Percentiles rank a stretch among this genome's conserved stretches.
phyloP scores from a whole-genome alignment of 2,888 invertebrate species.

The Ormyrus labotus region DNA sequence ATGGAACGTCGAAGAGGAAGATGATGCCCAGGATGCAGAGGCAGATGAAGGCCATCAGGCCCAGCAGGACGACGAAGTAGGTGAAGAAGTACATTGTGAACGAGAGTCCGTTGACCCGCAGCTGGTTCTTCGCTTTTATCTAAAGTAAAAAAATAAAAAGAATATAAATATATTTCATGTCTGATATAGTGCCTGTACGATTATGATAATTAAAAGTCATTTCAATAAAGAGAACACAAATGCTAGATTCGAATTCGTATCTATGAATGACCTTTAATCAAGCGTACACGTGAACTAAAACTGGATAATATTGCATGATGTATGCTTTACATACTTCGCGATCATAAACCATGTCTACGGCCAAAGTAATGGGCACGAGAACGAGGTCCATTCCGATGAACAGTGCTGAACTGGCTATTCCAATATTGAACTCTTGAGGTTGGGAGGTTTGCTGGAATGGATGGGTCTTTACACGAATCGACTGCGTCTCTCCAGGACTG shows the following conservation, averaged over 20 bases:
- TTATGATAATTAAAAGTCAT: too few relatives aligned
- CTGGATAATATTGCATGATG: neutral
- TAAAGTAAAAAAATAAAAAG: slow-evolving; percentile 72
- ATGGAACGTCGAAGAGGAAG: slow-evolving; percentile 83
- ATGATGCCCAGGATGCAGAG: slow-evolving; percentile 81
- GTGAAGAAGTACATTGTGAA: slow-evolving; percentile 86
- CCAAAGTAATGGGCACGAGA: slow-evolving; percentile 85
- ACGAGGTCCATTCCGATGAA: slow-evolving; percentile 90
- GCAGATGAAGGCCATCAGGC: slow-evolving; percentile 83
- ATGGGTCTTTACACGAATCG: slow-evolving; percentile 82
- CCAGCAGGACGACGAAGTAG: slow-evolving; percentile 84
- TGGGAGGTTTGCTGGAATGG: slow-evolving; percentile 86
- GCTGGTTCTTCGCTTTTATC: slow-evolving; percentile 89
- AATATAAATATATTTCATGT: too few relatives aligned
- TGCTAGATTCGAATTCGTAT: too few relatives aligned
- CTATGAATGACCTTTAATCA: too few relatives aligned
- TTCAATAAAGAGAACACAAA: too few relatives aligned
- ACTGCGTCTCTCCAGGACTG: slow-evolving; percentile 60
- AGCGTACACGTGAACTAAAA: neutral
- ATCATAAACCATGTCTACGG: slow-evolving; percentile 89
- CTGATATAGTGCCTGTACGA: too few relatives aligned
- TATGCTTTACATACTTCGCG: slow-evolving; percentile 81
- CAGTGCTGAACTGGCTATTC: slow-evolving; percentile 84
- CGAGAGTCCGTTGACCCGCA: slow-evolving; percentile 88
- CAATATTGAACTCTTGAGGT: slow-evolving; percentile 84